Percentiles rank a stretch among this genome's conserved stretches.
phyloP scores from a whole-genome alignment of 2,797 vertebrate species.

The Manis crassicaudata region DNA sequence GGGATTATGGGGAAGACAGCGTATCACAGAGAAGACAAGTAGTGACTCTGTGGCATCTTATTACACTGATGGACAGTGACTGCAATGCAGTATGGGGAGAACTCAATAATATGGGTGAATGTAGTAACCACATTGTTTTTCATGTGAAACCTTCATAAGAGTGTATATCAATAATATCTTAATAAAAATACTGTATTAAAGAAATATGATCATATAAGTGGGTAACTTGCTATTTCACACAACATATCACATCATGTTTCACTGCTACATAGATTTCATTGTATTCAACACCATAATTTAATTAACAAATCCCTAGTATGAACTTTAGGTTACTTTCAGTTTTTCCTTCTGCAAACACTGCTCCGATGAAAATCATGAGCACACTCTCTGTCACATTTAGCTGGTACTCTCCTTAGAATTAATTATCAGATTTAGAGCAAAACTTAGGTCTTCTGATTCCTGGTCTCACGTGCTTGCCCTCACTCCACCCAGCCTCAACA shows the following conservation, averaged over 20 bases:
- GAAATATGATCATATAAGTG: background rate
- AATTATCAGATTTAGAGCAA: background rate
- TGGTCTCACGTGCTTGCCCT: background rate
- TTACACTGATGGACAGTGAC: too few species aligned
- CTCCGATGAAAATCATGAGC: background rate
- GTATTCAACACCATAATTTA: background rate
- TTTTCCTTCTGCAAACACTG: background rate
- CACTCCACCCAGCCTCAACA: background rate
- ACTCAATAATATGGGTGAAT: too few species aligned
- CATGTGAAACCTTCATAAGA: too few species aligned
- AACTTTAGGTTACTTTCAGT: background rate
- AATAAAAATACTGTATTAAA: too few species aligned
- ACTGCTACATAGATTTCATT: background rate
- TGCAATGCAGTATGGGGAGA: too few species aligned
- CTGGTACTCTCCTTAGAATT: background rate
- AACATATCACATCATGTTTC: background rate
- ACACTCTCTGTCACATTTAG: background rate
- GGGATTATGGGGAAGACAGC: too few species aligned
- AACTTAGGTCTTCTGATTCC: background rate
- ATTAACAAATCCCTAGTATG: background rate
- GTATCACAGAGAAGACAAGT: too few species aligned
- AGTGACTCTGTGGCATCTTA: too few species aligned
- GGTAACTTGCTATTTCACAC: background rate
- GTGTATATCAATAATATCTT: too few species aligned
- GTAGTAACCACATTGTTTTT: too few species aligned